Base-by-base conservation (phyloP, 92 coral and sea anemone genomes). In the Ricordea florida region DNA sequence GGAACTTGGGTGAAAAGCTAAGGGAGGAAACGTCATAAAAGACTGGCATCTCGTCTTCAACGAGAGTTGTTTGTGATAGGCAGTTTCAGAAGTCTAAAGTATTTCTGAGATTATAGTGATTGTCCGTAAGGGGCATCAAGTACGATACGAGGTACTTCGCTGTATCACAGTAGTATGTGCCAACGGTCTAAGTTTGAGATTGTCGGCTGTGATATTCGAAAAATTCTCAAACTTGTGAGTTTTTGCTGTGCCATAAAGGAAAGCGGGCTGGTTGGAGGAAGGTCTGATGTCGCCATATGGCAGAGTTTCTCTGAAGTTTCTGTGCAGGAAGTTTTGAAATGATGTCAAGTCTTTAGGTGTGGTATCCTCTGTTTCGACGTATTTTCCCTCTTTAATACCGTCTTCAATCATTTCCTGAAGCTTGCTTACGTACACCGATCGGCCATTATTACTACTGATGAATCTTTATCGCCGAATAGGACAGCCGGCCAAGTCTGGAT, bases 161-260 rank as follows among this genome's bases (percentile, higher is more conserved):
- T 3, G 79, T 79, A 21, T 79, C 79, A 43, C 69, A 57, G 41
- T 68, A 79, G 27, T 27, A 79, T 10, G 72, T 80, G 31, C 80
- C 80, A 10, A 21, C 55, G 13, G 78, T 2, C 78, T 49, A 10
- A 70, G 53, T 36, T 51, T 51, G 13, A 55, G 20, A 1, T 52
- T 71, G 10, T 27, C 51, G 1, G 5, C 29, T 0, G 40, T 47
- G 44, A 67, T 67, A 45, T 69, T 38, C 18, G 36, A 3, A 30
- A 16, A 34, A 14, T 40, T 65, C 14, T 65, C 13, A 0, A 65
- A 65, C 26, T 37, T 43, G 24, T 65, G 57, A 10, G 52, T 62
- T 41, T 62, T 62, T 21, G 70, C 44, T 3, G 70, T 62, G 13
- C 70, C 70, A 35, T 72, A 57, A 8, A 57, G 70, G 58, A 60